Conservation (phyloP, 2,888 invertebrate genomes). For the Caenorhabditis sp. region DNA sequence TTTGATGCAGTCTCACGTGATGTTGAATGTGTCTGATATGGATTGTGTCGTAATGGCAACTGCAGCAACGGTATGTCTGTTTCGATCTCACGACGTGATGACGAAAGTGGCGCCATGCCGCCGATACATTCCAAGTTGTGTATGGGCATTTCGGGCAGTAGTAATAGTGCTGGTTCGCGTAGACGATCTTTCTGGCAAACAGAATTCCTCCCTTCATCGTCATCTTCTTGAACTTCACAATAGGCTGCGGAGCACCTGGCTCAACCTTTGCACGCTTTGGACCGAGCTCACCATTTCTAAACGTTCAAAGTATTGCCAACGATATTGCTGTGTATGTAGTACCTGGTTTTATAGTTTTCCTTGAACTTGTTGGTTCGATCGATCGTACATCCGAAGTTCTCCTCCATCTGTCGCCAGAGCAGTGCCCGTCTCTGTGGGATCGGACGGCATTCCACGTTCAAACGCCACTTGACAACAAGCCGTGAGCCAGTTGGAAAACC, state of each 20-base stretch:
- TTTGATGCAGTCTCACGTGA: conserved; percentile 20
- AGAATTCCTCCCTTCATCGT: not conserved
- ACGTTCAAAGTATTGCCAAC: too few species aligned
- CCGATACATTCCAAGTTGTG: conserved; percentile 10
- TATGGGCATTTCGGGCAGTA: conserved; percentile 16
- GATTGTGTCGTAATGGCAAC: conserved; percentile 6
- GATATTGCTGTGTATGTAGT: too few species aligned
- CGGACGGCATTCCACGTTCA: not conserved
- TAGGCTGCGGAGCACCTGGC: not conserved
- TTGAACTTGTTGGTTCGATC: not conserved
- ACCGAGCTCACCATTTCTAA: too few species aligned
- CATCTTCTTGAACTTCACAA: not conserved
- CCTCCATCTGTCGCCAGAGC: not conserved
- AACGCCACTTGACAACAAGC: not conserved
- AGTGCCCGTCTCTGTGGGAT: not conserved
- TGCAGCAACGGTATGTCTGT: not conserved
- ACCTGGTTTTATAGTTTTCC: not conserved
- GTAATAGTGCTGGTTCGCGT: conserved; percentile 3
- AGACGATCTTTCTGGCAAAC: too few species aligned
- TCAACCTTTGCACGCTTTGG: too few species aligned
- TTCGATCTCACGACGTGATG: conserved; percentile 2
- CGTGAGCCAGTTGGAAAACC: not conserved
- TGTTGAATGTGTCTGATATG: not conserved
- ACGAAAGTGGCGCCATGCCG: conserved; percentile 20
- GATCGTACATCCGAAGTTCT: conserved; percentile 10